A percentile compares a stretch with the other conserved stretches of the same genome.
These are phyloP conservation scores for Labeo catla DNA, from an alignment of 2,113 vertebrate genomes.

Conservation along the genomic window DNA sequence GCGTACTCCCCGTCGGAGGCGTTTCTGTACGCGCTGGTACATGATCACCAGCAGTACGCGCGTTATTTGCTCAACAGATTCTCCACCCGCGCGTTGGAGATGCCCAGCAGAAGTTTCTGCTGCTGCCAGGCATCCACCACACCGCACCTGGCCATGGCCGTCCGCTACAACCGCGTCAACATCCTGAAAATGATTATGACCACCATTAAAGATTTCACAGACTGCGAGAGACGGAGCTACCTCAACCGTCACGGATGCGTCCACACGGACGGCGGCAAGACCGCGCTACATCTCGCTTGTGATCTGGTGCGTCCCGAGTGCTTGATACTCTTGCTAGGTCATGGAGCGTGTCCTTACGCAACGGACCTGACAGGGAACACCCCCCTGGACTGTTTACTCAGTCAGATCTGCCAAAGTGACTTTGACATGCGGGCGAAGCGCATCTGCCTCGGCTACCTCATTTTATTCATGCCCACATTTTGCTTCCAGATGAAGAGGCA, in stretches of 20 bases:
- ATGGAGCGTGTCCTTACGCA: conserved; percentile 79
- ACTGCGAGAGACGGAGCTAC: conserved; percentile 62
- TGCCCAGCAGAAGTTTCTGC: conserved; percentile 85
- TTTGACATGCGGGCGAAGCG: conserved; percentile 67
- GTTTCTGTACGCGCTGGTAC: conserved; percentile 91
- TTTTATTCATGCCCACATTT: conserved; percentile 81
- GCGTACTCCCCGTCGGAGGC: conserved; percentile 88
- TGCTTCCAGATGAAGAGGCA: conserved; percentile 67
- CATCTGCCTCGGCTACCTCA: conserved; percentile 85
- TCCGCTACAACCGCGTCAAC: conserved; percentile 87
- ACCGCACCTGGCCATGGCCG: conserved; percentile 85
- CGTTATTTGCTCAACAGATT: conserved; percentile 82
- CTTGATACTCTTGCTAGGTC: conserved; percentile 83
- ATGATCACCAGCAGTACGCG: conserved; percentile 91
- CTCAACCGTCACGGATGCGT: conserved; percentile 82
- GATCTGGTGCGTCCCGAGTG: conserved; percentile 85
- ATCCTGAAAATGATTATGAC: conserved; percentile 83
- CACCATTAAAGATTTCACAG: conserved; percentile 71
- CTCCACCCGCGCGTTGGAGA: conserved; percentile 77
- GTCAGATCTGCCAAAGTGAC: conserved; percentile 66
- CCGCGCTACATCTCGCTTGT: conserved; percentile 84
- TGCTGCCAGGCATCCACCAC: conserved; percentile 76
- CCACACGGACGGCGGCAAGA: conserved; percentile 84
- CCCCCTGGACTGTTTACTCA: conserved; percentile 82
- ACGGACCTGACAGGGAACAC: conserved; percentile 73